Conservation (phyloP, 2,113 vertebrate species). For the Lophius piscatorius region DNA sequence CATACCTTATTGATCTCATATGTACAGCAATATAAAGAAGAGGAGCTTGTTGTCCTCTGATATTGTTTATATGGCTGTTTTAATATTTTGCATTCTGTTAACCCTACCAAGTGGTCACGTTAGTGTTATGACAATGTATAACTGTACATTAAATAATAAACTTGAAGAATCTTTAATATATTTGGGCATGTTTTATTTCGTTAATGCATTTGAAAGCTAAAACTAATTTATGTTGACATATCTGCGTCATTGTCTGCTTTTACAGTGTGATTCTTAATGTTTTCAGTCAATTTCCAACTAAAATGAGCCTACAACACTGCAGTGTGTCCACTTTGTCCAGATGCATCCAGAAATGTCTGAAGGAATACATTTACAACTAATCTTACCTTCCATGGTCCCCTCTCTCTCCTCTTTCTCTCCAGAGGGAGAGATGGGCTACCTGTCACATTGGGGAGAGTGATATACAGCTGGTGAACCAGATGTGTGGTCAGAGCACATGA, state of each 20-base stretch:
- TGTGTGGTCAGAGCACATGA: constrained; percentile 79
- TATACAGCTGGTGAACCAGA: constrained; percentile 82
- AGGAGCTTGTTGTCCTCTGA: constrained; percentile 51
- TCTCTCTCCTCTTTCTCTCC: constrained; percentile 61
- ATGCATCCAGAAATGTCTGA: constrained; percentile 73
- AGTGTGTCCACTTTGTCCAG: constrained; percentile 72
- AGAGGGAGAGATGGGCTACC: constrained; percentile 75
- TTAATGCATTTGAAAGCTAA: neutral
- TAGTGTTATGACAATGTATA: constrained; percentile 91
- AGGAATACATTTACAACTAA: constrained; percentile 79
- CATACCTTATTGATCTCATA: constrained; percentile 68
- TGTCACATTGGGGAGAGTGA: constrained; percentile 76
- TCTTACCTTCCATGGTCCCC: constrained; percentile 70
- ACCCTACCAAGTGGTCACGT: constrained; percentile 67
- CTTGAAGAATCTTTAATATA: constrained; percentile 73
- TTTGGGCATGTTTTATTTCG: constrained; percentile 44
- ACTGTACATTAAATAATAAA: constrained; percentile 89
- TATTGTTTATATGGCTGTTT: constrained; percentile 80
- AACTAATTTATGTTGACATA: constrained; percentile 8
- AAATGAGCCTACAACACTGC: constrained; percentile 57
- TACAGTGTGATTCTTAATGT: too few relatives aligned
- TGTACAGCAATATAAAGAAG: constrained; percentile 64
- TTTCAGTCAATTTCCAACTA: too few relatives aligned
- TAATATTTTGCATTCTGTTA: constrained; percentile 79
- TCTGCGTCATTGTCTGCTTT: too few relatives aligned